phyloP scores from a whole-genome alignment of 1,140 invertebrate species.

The Neoseiulus cucumeris region DNA sequence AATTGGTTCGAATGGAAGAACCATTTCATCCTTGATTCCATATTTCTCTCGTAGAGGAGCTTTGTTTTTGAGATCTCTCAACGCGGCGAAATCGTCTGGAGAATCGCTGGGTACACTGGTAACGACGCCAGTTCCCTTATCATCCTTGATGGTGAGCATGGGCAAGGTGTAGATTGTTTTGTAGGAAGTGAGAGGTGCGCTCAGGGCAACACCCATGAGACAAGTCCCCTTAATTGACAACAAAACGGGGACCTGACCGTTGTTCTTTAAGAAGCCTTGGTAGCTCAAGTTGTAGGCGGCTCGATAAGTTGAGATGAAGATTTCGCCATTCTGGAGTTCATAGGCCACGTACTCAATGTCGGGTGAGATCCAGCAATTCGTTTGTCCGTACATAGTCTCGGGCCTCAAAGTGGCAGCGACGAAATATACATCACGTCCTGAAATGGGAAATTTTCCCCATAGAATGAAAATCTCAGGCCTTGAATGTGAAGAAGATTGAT shows the following conservation, averaged over 20 bases:
- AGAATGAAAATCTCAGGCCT: no score
- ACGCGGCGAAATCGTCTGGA: slow-evolving; percentile 91
- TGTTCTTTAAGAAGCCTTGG: slow-evolving; percentile 64
- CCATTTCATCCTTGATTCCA: slow-evolving; percentile 76
- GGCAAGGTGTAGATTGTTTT: slow-evolving; percentile 76
- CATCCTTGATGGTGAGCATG: slow-evolving; percentile 93
- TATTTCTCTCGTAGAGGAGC: slow-evolving; percentile 79
- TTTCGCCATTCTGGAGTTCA: slow-evolving; percentile 42
- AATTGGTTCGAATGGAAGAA: slow-evolving; percentile 58
- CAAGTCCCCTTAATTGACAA: slow-evolving; percentile 46
- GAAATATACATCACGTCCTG: slow-evolving; percentile 45
- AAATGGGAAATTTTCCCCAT: slow-evolving; percentile 30
- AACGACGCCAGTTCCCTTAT: slow-evolving; percentile 91
- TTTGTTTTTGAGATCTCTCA: slow-evolving; percentile 89
- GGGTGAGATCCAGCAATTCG: slow-evolving; percentile 93
- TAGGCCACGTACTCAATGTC: slow-evolving; percentile 83
- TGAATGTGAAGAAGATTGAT: not conserved
- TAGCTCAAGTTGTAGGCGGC: slow-evolving; percentile 87
- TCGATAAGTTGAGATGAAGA: slow-evolving; percentile 68
- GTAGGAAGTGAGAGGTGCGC: slow-evolving; percentile 60
- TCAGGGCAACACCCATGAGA: slow-evolving; percentile 52
- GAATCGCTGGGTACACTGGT: slow-evolving; percentile 96
- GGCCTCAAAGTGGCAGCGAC: slow-evolving; percentile 93
- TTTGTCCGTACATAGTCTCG: slow-evolving; percentile 99
- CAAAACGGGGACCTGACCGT: slow-evolving; percentile 54